These are phyloP conservation scores for Margaritifera margaritifera DNA, from an alignment of 2,888 invertebrate species.

Conservation along the genomic window DNA sequence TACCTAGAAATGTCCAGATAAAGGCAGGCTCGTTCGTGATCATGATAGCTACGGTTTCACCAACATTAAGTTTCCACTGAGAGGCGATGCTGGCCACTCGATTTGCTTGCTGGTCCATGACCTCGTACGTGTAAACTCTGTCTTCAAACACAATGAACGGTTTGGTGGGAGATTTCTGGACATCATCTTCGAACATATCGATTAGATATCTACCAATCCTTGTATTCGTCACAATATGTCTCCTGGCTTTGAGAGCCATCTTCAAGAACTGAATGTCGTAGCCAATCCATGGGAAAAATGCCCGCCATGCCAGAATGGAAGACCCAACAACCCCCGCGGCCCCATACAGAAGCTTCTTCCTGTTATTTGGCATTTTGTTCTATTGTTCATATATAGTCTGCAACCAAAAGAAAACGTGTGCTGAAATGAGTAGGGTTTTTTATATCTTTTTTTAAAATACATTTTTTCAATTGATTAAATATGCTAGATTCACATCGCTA, in stretches of 20 bases:
- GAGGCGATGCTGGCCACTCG: conserved; percentile 60
- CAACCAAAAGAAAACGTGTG: no score
- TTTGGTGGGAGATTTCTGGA: conserved; percentile 46
- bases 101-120: conserved; percentile 62
- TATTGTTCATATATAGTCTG: background rate
- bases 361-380: conserved; percentile 22
- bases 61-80: conserved; percentile 45
- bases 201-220: conserved; percentile 25
- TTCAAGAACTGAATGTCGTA: conserved; percentile 45
- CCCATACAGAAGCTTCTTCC: conserved; percentile 44
- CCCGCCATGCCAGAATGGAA: conserved; percentile 48
- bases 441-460: no score
- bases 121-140: conserved; percentile 58
- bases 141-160: conserved; percentile 62
- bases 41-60: conserved; percentile 62
- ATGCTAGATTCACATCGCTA: no score
- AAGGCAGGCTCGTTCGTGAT: conserved; percentile 65
- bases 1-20: conserved; percentile 67
- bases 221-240: conserved; percentile 15
- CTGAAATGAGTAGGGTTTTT: no score
- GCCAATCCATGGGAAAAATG: conserved; percentile 57
- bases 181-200: conserved; percentile 57
- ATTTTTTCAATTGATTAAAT: no score
- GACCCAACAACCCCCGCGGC: conserved; percentile 49
- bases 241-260: conserved; percentile 18